A percentile compares a stretch with the other conserved stretches of the same genome.
phyloP scores from a whole-genome alignment of 2,797 vertebrate genomes.

The Enteromius anoplus region DNA sequence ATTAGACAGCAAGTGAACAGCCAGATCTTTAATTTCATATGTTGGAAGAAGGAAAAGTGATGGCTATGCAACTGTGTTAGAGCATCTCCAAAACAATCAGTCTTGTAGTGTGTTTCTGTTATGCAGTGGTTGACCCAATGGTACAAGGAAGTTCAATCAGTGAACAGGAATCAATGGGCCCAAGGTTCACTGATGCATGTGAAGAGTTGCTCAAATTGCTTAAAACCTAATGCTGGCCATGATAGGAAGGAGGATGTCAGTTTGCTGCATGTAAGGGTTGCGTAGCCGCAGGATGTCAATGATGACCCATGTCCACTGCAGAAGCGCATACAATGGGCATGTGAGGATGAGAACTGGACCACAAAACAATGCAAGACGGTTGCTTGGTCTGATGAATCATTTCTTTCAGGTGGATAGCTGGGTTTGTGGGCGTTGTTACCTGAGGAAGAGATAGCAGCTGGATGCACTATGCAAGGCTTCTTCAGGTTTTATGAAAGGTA shows the following conservation, averaged over 20 bases:
- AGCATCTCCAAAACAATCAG: neutral
- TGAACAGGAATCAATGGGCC: neutral
- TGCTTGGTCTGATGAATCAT: neutral
- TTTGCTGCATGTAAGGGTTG: neutral
- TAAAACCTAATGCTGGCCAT: neutral
- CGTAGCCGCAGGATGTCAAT: neutral
- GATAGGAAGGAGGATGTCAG: neutral
- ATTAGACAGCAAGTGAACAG: neutral
- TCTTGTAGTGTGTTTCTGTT: neutral
- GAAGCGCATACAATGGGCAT: neutral
- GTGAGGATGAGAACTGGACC: neutral
- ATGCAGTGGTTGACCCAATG: neutral
- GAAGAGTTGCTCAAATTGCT: neutral
- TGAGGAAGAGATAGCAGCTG: neutral
- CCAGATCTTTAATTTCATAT: neutral
- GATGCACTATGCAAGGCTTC: neutral
- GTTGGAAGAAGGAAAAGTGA: neutral
- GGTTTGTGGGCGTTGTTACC: neutral
- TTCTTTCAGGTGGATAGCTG: neutral
- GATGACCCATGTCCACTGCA: neutral
- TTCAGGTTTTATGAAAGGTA: neutral
- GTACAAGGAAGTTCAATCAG: neutral
- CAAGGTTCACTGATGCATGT: neutral
- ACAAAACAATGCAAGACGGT: neutral
- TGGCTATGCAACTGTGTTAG: neutral